phyloP scores from a whole-genome alignment of 2,113 vertebrate species.

The Callochromis pleurospilus region DNA sequence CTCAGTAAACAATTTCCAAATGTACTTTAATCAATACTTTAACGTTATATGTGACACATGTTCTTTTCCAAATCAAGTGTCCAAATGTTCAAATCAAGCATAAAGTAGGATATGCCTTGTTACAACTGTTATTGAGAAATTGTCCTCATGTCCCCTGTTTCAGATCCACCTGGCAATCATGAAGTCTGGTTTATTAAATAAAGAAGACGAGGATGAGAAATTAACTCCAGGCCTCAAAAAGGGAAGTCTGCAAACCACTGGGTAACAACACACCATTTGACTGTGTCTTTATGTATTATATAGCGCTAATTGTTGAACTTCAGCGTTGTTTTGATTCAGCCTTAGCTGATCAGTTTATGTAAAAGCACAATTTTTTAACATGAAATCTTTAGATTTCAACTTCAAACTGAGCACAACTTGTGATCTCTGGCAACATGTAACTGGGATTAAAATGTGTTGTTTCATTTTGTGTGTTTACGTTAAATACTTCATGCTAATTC shows the following conservation, averaged over 20 bases:
- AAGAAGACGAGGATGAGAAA: neutral
- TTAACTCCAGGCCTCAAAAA: neutral
- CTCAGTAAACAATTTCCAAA: neutral
- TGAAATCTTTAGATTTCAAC: rapidly evolving
- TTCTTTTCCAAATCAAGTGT: neutral
- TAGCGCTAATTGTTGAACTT: neutral
- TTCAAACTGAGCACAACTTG: neutral
- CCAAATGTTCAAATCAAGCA: neutral
- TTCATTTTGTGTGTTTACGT: rapidly evolving
- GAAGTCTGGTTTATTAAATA: neutral
- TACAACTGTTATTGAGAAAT: neutral
- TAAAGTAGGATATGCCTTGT: neutral
- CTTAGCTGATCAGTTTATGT: neutral
- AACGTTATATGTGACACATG: neutral
- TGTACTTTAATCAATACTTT: neutral
- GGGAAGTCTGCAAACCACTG: neutral
- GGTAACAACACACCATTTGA: neutral
- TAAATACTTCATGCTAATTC: neutral
- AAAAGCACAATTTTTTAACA: neutral
- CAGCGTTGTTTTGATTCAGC: neutral
- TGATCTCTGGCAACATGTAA: neutral
- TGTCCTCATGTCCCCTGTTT: neutral
- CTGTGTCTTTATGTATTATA: neutral
- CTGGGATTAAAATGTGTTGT: rapidly evolving
- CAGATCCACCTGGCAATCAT: neutral